Conservation (phyloP, 2,888 invertebrate species). For the Heteromyza rotundicornis region DNA sequence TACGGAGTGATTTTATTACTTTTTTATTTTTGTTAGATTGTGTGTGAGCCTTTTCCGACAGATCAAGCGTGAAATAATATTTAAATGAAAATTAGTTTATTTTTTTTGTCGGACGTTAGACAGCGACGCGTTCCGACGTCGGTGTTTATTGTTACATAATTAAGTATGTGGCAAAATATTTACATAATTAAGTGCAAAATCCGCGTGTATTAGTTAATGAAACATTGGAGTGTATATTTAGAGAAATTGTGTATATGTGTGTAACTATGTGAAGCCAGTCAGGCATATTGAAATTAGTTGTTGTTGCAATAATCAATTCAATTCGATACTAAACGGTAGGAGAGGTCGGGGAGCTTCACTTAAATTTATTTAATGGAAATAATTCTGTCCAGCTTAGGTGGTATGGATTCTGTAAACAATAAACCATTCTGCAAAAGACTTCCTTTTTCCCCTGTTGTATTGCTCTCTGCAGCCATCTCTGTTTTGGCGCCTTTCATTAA, state of each 20-base stretch:
- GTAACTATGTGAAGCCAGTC: constrained; percentile 18
- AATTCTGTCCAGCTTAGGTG: too few species aligned
- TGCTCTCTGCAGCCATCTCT: too few species aligned
- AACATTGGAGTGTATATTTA: constrained; percentile 13
- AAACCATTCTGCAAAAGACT: too few species aligned
- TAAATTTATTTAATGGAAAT: too few species aligned
- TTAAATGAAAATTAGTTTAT: constrained; percentile 1
- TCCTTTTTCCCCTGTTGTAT: too few species aligned
- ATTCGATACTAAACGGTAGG: too few species aligned
- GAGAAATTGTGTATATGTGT: constrained; percentile 5
- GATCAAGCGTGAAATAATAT: constrained; percentile 14
- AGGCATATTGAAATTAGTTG: too few species aligned
- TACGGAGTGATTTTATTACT: not conserved
- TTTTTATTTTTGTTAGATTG: not conserved
- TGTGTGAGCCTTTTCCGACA: constrained; percentile 1
- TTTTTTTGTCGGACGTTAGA: too few species aligned
- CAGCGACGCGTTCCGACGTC: not conserved
- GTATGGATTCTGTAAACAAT: too few species aligned
- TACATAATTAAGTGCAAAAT: constrained; percentile 37
- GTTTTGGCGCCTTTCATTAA: too few species aligned
- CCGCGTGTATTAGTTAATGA: constrained; percentile 24
- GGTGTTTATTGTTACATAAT: constrained; percentile 27
- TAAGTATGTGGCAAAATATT: constrained; percentile 35
- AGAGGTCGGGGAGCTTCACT: too few species aligned
- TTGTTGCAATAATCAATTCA: too few species aligned